Evolutionary conservation across 2,797 vertebrate species (phyloP), one percentile per base, ranked within the genome.

Genomic region (Anabas testudineus): DNA sequence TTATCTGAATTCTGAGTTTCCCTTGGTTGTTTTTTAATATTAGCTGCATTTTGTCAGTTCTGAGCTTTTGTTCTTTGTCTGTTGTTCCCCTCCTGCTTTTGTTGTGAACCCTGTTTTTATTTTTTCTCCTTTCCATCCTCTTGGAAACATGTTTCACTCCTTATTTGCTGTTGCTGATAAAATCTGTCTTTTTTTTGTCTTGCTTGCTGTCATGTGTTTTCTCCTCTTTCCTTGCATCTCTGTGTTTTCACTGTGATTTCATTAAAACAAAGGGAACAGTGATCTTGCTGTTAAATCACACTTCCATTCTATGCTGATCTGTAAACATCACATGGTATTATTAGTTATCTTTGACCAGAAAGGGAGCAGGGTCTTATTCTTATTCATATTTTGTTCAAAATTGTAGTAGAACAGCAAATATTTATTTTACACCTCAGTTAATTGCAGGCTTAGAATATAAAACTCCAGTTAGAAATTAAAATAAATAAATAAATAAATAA

Each of bases 211-310:
- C 13, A 12, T 57, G 36, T 65, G 21, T 46, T 54, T 58, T 30
- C 60, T 67, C 34, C 18, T 24, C 60, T 24, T 56, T 60, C 2
- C 19, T 49, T 26, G 30, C 32, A 51, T 66, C 14, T 59, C 37
- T 55, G 41, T 74, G 18, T 61, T 60, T 67, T 69, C 18, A 45
- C 32, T 61, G 55, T 67, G 67, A 74, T 41, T 42, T 53, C n/a
- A 53, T 70, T 65, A 24, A 76, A 72, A 82, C 73, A 78, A 84
- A 72, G 66, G 36, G 28, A 55, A 39, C 72, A 66, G 52, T 75
- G 59, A 76, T 67, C 61, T 59, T 49, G 21, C 28, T 41, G 45
- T 74, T 65, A 69, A 51, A 74, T 74, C 76, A 58, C 75, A 58
- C 36, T 65, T 62, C 15, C 49, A 24, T 15, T 63, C 51, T 41